Base-by-base conservation (phyloP, 2,113 vertebrate genomes). In the Todiramphus saurophagus region DNA sequence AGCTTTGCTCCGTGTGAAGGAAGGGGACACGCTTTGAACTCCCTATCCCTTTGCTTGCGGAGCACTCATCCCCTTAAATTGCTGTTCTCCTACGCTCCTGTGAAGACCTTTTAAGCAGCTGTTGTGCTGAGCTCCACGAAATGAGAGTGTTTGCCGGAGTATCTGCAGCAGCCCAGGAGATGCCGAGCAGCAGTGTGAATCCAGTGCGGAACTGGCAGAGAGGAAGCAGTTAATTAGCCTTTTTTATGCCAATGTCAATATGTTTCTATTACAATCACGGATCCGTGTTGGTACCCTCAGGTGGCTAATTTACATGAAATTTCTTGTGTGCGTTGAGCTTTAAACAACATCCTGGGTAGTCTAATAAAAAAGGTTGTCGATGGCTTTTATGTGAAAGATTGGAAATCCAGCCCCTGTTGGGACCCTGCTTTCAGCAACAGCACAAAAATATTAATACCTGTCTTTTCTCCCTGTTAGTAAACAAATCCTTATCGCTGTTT, bases 221-320 rank as follows among this genome's bases (percentile, higher is more conserved):
- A 94, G 86, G 91, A 93, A 90, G 91, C 74, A 87, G 95, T 96
- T 96, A 96, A 97, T 97, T 96, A 98, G 85, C 18, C 3, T 89
- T 95, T 95, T 97, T 92, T 69, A 89, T 94, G 89, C 84, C 94
- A 75, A 56, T 94, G 89, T 96, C 97, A 96, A 51, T 96, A 97
- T 87, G 90, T 94, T 97, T 96, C 70, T 93, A 25, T 94, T 96
- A 83, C 67, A 82, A 50, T 93, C 87, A 21, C 11, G 44, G 70
- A 77, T 68, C 89, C 6, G 1, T 93, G 94, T 94, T 94, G 94
- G 83, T 97, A 97, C 67, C 96, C 95, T 97, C 95, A 25, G 44
- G 95, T 97, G 96, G 89, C 83, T 97, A 74, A 98, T 96, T 97
- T 97, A 92, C 66, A 55, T 96, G 86, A 95, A 94, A 90, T 94